Percentiles rank a stretch among this genome's conserved stretches.
Conservation (phyloP, 2,113 vertebrate genomes). For the Crotophaga sulcirostris region DNA sequence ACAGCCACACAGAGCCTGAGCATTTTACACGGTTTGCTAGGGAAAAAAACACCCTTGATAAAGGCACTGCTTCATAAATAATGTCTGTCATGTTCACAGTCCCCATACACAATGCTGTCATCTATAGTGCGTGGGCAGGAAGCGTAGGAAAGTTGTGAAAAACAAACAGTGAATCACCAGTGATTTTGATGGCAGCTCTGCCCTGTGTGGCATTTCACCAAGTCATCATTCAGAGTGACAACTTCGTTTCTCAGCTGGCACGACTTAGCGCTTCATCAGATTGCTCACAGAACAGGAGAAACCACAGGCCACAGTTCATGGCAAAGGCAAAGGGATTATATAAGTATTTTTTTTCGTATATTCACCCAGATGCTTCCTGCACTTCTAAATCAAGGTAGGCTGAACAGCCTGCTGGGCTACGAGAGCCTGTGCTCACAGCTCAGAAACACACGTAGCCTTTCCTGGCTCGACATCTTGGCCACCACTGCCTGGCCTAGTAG, state of each 20-base stretch:
- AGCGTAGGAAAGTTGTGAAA: conserved; percentile 32
- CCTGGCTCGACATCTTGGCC: neutral
- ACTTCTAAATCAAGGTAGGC: neutral
- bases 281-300: neutral
- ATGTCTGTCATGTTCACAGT: conserved; percentile 24
- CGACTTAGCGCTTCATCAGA: neutral
- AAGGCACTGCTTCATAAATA: conserved; percentile 51
- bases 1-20: conserved; percentile 17
- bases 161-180: conserved; percentile 48
- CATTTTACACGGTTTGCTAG: conserved; percentile 14
- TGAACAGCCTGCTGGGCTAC: neutral
- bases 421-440: neutral
- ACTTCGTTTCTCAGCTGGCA: conserved; percentile 18
- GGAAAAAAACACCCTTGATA: conserved; percentile 6
- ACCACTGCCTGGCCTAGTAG: neutral
- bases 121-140: neutral
- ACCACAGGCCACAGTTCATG: rapidly evolving
- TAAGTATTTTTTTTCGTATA: neutral
- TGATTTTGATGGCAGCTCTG: conserved; percentile 16
- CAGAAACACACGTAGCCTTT: rapidly evolving
- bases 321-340: neutral
- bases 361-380: neutral
- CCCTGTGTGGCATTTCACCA: conserved; percentile 1
- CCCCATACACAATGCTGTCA: conserved; percentile 15
- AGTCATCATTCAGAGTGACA: conserved; percentile 33